Evolutionary conservation across 2,113 vertebrate genomes (phyloP), one percentile per base, ranked within the genome.

Genomic region (Salvelinus alpinus): DNA sequence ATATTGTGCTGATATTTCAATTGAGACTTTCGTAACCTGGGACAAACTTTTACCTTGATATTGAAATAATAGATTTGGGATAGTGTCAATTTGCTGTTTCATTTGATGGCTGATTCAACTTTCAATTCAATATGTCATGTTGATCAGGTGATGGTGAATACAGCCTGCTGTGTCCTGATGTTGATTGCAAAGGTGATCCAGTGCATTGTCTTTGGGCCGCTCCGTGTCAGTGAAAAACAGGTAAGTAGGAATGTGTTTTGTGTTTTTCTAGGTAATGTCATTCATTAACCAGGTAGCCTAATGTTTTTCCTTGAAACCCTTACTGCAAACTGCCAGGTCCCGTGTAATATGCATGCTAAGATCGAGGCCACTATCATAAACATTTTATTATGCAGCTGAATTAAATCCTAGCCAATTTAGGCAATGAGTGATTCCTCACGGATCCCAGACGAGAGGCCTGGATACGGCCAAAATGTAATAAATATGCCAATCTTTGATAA

Each of bases 91-190:
- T 16, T 31, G 29, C 14, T 31, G 65, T 67, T 31, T 67, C 16
- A 34, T 14, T 54, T 67, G 27, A 6, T 16, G 65, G 4, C 29
- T 25, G 48, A 66, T 18, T 44, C 9, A 13, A 4, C 47, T 3
- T 48, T 14, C 34, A 34, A 60, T n/a, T 67, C 27, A 29, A 31
- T 34, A n/a, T 22, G n/a, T 22, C n/a, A 62, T 62, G n/a, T 38
- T 20, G 1, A n/a, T 5, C 64, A 93, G 92, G 96, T 98, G 1
- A 87, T 99, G 0, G 97, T 99, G 79, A 99, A 99, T 76, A 98
- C 96, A n/a, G 96, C 95, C 70, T 98, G 97, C 88, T 99, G 97
- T 74, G 89, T 94, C n/a, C 91, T 98, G 88, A 98, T 99, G 96
- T 75, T 99, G 81, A 93, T 98, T 77, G 97, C 96, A 1, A 98